Evolutionary conservation across 2,113 vertebrate species (phyloP).

Genomic region (Gadus chalcogrammus): DNA sequence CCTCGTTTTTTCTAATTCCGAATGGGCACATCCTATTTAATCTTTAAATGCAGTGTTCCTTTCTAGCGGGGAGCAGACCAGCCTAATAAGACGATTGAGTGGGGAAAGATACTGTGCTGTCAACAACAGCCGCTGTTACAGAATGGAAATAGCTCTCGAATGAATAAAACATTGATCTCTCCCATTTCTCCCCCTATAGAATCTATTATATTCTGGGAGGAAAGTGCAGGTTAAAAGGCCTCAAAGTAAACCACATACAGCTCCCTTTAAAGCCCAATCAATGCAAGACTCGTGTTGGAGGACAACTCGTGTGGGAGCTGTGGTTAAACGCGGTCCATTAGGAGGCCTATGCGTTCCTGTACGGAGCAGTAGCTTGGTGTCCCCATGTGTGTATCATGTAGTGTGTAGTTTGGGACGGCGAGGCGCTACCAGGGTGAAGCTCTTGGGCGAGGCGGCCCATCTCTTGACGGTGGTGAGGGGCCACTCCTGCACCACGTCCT

Average conservation of each 20-base stretch:
- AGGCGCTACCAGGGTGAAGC: slow-evolving; percentile 92
- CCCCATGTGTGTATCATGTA: too few species aligned
- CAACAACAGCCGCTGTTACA: slow-evolving; percentile 31
- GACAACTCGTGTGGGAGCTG: too few species aligned
- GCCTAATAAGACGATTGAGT: slow-evolving; percentile 6
- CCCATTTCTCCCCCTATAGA: slow-evolving; percentile 27
- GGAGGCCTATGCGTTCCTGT: too few species aligned
- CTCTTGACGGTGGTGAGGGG: slow-evolving; percentile 96
- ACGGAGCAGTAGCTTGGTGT: too few species aligned
- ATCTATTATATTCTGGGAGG: slow-evolving; percentile 42
- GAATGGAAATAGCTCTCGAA: slow-evolving; percentile 42
- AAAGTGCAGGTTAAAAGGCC: slow-evolving; percentile 24
- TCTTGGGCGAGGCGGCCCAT: slow-evolving; percentile 98
- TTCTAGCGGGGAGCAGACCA: slow-evolving; percentile 5
- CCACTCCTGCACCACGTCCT: slow-evolving; percentile 98
- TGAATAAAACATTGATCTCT: slow-evolving; percentile 52
- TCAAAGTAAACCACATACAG: slow-evolving; percentile 33
- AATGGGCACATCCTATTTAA: not conserved
- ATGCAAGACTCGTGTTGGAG: too few species aligned
- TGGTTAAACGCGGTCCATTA: too few species aligned
- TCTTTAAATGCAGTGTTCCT: not conserved
- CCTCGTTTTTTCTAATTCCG: not conserved
- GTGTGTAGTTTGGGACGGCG: too few species aligned
- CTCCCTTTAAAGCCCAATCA: too few species aligned
- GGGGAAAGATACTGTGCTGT: slow-evolving; percentile 12